Conservation (phyloP, 2,888 invertebrate genomes). For the Julus scanicus region DNA sequence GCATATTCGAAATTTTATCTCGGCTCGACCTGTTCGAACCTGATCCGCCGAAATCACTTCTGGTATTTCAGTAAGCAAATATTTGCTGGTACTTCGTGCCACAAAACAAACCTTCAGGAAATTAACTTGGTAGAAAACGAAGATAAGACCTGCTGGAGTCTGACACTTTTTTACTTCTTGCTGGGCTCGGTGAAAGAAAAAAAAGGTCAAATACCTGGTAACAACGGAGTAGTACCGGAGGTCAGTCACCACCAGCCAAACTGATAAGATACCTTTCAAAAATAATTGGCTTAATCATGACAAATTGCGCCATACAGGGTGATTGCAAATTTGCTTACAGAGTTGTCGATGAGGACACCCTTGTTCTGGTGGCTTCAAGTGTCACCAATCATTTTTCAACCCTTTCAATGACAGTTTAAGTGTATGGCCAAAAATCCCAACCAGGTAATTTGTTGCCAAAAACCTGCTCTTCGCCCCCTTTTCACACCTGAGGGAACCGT, state of each 20-base stretch:
- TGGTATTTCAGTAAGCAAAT: not conserved
- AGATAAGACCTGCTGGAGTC: slow-evolving; percentile 6
- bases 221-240: not conserved
- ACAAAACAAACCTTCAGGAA: not conserved
- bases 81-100: not conserved
- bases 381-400: not conserved
- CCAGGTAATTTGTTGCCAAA: not conserved
- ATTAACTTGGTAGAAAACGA: not conserved
- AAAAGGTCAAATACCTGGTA: slow-evolving; percentile 21
- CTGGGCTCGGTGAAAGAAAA: no score
- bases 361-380: not conserved
- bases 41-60: slow-evolving; percentile 33
- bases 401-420: not conserved
- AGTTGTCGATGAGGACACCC: not conserved
- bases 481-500: slow-evolving; percentile 18
- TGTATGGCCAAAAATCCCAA: not conserved
- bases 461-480: slow-evolving; percentile 31
- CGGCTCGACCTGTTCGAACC: slow-evolving; percentile 7
- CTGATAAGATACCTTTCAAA: slow-evolving; percentile 26
- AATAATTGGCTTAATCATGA: slow-evolving; percentile 33
- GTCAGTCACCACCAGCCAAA: not conserved
- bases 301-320: slow-evolving; percentile 8
- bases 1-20: slow-evolving; percentile 7
- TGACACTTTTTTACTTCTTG: slow-evolving; percentile 16
- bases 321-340: not conserved